A percentile compares a stretch with the other conserved stretches of the same genome.
These are phyloP conservation scores for Onthophagus sagittarius DNA, from an alignment of 2,888 invertebrate species.

Conservation along the genomic window DNA sequence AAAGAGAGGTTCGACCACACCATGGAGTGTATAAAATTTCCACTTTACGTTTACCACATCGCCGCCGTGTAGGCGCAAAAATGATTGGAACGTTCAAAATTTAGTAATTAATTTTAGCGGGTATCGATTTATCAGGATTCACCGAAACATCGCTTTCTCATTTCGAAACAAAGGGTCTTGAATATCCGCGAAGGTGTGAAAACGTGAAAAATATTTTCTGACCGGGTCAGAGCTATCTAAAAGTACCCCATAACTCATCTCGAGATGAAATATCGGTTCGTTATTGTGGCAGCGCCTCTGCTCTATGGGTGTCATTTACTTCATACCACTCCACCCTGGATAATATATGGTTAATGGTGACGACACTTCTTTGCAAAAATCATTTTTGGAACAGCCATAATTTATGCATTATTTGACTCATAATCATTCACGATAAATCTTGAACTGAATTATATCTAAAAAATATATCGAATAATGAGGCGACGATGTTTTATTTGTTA, in stretches of 20 bases:
- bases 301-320: constrained; percentile 32
- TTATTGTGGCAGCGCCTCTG: constrained; percentile 29
- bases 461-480: no score
- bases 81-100: constrained; percentile 7
- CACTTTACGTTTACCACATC: not conserved
- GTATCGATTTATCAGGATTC: not conserved
- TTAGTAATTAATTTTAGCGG: constrained; percentile 4
- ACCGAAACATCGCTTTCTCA: not conserved
- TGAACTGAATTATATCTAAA: no score
- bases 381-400: not conserved
- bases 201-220: not conserved
- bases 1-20: not conserved
- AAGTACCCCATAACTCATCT: constrained; percentile 22
- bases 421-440: no score
- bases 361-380: not conserved
- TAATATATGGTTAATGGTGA: not conserved
- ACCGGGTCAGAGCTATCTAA: constrained; percentile 1
- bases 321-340: constrained; percentile 28
- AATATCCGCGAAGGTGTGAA: constrained; percentile 2
- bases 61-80: not conserved
- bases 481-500: no score
- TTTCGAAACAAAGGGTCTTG: not conserved
- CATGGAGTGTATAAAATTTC: not conserved
- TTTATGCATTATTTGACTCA: not conserved
- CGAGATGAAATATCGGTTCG: constrained; percentile 26